A percentile compares a stretch with the other conserved stretches of the same genome.
Conservation (phyloP, 2,113 vertebrate genomes). For the Bufo bufo region DNA sequence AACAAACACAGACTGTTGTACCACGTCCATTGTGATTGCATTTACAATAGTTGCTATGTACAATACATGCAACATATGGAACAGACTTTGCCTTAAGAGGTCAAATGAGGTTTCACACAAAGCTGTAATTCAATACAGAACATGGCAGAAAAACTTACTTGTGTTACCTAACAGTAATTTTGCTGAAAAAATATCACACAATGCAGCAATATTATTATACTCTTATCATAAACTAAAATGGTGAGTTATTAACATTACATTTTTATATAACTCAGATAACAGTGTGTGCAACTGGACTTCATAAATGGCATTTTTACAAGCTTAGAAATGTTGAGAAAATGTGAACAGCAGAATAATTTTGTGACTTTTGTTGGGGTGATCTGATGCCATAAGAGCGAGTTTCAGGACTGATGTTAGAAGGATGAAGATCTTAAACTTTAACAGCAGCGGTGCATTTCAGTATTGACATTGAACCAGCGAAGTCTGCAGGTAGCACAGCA, state of each 20-base stretch:
- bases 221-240: not conserved
- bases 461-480: too few species aligned
- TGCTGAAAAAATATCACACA: not conserved
- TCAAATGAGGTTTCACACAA: constrained; percentile 25
- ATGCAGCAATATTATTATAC: not conserved
- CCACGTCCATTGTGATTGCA: not conserved
- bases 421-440: not conserved
- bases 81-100: constrained; percentile 30
- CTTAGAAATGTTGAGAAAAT: not conserved
- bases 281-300: not conserved
- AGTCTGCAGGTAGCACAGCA: too few species aligned
- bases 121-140: constrained; percentile 1
- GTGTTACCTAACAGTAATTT: constrained; percentile 19
- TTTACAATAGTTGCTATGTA: constrained; percentile 11
- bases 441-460: not conserved
- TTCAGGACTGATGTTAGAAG: not conserved
- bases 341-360: not conserved
- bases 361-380: not conserved
- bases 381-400: not conserved
- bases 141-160: constrained; percentile 5
- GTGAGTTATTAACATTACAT: not conserved
- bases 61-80: constrained; percentile 35
- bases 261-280: not conserved
- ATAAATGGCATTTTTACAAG: not conserved
- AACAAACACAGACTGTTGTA: constrained; percentile 19